These are phyloP conservation scores for Lithodes maja DNA, from an alignment of 2,888 invertebrate genomes.

Conservation along the genomic window DNA sequence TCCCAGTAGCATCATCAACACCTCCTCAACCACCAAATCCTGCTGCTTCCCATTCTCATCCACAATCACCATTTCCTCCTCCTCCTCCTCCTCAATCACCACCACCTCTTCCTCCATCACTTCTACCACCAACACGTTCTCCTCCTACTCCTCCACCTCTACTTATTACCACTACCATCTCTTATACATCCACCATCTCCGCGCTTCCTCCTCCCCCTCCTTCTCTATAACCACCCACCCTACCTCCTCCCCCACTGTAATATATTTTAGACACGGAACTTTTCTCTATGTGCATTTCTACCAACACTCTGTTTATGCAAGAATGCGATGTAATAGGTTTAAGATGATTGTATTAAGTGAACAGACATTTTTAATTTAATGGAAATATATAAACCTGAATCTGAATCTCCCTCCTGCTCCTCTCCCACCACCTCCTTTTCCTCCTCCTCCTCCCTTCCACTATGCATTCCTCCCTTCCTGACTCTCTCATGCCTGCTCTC, in stretches of 20 bases:
- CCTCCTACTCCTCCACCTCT: not conserved
- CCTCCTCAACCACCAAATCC: not conserved
- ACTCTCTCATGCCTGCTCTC: not conserved
- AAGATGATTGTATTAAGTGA: too few species aligned
- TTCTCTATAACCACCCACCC: not conserved
- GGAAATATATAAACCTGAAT: too few species aligned
- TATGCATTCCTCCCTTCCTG: not conserved
- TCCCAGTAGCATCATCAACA: not conserved
- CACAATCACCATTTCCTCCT: not conserved
- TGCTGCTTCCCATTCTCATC: not conserved
- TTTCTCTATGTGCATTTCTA: too few species aligned
- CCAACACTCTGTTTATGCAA: too few species aligned
- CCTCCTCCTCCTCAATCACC: not conserved
- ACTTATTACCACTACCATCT: not conserved
- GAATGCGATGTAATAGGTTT: too few species aligned
- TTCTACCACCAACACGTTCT: not conserved
- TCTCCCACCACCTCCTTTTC: not conserved
- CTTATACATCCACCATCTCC: not conserved
- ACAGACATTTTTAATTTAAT: too few species aligned
- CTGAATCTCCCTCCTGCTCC: not conserved
- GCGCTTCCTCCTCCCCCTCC: not conserved
- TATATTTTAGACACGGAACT: too few species aligned
- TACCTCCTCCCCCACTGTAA: not conserved
- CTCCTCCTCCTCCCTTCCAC: not conserved
- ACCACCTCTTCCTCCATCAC: not conserved